These are phyloP conservation scores for Danio choprae DNA, from an alignment of 2,797 vertebrate species.

Conservation along the genomic window DNA sequence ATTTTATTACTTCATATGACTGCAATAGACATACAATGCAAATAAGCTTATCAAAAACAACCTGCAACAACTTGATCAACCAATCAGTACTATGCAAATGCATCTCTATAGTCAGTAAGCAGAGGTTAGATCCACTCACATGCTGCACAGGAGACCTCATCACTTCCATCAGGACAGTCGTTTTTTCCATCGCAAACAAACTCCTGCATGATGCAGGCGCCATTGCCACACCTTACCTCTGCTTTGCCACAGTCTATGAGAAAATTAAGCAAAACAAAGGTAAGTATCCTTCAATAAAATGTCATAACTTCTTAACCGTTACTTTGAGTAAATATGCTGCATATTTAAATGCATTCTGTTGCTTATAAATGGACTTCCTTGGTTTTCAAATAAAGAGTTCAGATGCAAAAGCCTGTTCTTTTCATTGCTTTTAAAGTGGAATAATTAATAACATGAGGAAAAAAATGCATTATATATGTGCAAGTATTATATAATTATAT, in stretches of 20 bases:
- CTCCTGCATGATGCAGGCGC: conserved; percentile 71
- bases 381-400: neutral
- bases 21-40: neutral
- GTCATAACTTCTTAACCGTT: too few species aligned
- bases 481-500: too few species aligned
- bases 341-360: neutral
- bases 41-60: neutral
- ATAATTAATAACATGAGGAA: too few species aligned
- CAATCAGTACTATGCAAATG: neutral
- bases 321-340: neutral
- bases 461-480: too few species aligned
- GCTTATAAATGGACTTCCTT: neutral
- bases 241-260: conserved; percentile 71
- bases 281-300: neutral
- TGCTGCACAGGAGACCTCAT: conserved; percentile 74
- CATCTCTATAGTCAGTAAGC: neutral
- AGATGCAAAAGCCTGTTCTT: too few species aligned
- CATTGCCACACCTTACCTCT: conserved; percentile 74
- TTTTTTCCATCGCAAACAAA: conserved; percentile 72
- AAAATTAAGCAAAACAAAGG: neutral
- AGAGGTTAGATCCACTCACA: conserved; percentile 46
- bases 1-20: too few species aligned
- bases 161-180: conserved; percentile 80
- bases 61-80: neutral
- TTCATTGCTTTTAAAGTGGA: too few species aligned